phyloP scores from a whole-genome alignment of 1,140 invertebrate species.

The Tyrophagus putrescentiae region DNA sequence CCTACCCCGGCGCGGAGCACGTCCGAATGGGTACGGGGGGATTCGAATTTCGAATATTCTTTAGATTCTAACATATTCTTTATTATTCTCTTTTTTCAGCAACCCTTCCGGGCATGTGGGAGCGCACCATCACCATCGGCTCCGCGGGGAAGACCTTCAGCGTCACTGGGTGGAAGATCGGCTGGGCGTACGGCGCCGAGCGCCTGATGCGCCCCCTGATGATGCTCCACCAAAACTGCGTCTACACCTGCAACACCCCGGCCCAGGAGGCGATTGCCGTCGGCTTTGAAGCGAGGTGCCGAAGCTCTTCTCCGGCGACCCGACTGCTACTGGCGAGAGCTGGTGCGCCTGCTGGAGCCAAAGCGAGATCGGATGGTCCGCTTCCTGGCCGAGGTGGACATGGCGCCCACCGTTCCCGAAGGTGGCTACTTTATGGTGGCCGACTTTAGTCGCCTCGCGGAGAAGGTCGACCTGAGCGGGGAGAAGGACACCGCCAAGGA shows the following conservation, averaged over 20 bases:
- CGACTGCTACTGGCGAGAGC: conserved; percentile 69
- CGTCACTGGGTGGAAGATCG: conserved; percentile 89
- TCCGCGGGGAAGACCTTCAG: conserved; percentile 96
- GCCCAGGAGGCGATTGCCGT: conserved; percentile 75
- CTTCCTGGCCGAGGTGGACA: conserved; percentile 48
- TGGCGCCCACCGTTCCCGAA: conserved; percentile 80
- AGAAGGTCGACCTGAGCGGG: conserved; percentile 17
- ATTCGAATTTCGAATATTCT: background rate
- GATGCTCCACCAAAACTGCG: conserved; percentile 81
- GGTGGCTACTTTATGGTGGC: conserved; percentile 94
- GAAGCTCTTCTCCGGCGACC: conserved; percentile 47
- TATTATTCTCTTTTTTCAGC: conserved; percentile 39
- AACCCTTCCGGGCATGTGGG: conserved; percentile 91
- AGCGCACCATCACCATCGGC: conserved; percentile 88
- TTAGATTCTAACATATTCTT: conserved; percentile 5
- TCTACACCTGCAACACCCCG: conserved; percentile 78
- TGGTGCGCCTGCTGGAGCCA: conserved; percentile 56
- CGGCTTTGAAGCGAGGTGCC: conserved; percentile 71
- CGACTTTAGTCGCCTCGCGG: conserved; percentile 60
- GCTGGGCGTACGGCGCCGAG: conserved; percentile 86
- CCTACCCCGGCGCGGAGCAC: conserved; percentile 70
- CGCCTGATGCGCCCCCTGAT: conserved; percentile 61
- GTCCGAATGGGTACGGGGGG: conserved; percentile 59
- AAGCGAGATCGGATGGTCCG: conserved; percentile 72
- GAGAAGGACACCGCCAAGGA: conserved; percentile 47